Evolutionary conservation across 2,888 invertebrate genomes (phyloP).

Genomic region (Neocrepidodera transversa): DNA sequence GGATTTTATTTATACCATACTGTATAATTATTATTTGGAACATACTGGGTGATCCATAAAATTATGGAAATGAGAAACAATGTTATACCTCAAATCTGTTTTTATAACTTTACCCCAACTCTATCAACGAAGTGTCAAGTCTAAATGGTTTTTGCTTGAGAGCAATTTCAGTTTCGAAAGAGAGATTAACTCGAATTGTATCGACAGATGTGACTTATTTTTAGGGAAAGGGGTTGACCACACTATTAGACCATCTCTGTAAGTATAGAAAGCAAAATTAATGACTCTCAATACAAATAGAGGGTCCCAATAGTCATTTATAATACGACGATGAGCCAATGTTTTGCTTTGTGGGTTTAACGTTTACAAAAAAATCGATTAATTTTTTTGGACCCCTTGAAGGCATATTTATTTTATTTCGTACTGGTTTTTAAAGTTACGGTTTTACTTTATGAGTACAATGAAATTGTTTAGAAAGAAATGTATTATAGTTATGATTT

Average conservation of each 20-base stretch:
- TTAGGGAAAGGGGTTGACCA: slow-evolving; percentile 49
- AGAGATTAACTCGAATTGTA: slow-evolving; percentile 41
- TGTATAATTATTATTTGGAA: no score
- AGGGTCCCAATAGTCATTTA: slow-evolving; percentile 14
- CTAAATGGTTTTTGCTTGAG: slow-evolving; percentile 38
- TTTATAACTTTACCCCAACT: background rate
- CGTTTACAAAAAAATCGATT: no score
- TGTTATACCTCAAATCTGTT: background rate
- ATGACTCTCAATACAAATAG: slow-evolving; percentile 39
- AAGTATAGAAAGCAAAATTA: slow-evolving; percentile 46
- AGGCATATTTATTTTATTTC: no score
- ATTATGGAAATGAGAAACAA: background rate
- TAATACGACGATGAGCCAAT: slow-evolving; percentile 3
- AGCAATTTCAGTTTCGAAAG: slow-evolving; percentile 36
- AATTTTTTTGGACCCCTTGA: no score
- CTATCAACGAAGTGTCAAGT: slow-evolving; percentile 26
- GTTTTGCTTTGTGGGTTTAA: background rate
- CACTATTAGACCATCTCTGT: slow-evolving; percentile 47
- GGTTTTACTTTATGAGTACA: no score
- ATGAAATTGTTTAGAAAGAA: no score
- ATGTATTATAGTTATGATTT: no score
- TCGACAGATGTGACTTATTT: slow-evolving; percentile 54
- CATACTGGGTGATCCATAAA: background rate
- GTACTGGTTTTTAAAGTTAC: no score
- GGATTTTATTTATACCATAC: no score